Conservation (phyloP, 2,888 invertebrate genomes). For the Drosophila mayaguana region DNA sequence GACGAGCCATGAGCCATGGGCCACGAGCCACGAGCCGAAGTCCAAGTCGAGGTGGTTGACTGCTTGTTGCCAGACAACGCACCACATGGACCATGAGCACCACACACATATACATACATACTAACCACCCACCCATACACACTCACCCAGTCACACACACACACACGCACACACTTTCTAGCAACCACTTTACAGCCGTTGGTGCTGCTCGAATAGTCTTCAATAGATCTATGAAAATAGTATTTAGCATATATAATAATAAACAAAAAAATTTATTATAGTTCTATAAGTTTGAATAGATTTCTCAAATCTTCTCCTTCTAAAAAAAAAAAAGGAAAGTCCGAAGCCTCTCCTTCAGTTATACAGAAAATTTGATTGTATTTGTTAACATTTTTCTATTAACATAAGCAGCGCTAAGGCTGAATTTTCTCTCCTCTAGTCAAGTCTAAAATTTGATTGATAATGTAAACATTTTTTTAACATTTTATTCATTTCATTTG, state of each 20-base stretch:
- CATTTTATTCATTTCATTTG: background rate
- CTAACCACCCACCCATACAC: conserved; percentile 22
- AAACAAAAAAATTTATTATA: background rate
- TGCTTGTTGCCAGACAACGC: conserved; percentile 60
- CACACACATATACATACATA: conserved; percentile 34
- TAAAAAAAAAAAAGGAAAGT: too few relatives aligned
- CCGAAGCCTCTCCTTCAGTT: background rate
- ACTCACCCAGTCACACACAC: conserved; percentile 22
- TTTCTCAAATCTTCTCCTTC: background rate
- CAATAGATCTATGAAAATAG: conserved; percentile 1
- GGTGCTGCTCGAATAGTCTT: conserved; percentile 32
- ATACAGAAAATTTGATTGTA: too few relatives aligned
- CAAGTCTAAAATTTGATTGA: background rate
- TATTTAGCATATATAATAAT: background rate
- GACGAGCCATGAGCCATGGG: conserved; percentile 11
- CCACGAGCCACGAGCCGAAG: conserved; percentile 36
- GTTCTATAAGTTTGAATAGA: conserved; percentile 1
- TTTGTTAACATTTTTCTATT: background rate
- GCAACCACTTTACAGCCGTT: conserved; percentile 51
- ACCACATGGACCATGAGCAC: conserved; percentile 59
- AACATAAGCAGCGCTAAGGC: background rate
- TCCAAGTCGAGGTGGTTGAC: conserved; percentile 60
- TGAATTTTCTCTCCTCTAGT: background rate
- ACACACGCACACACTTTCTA: conserved; percentile 18
- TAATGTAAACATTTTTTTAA: background rate